Conservation (phyloP, 2,888 invertebrate genomes). For the Lacanobia wlatinum region DNA sequence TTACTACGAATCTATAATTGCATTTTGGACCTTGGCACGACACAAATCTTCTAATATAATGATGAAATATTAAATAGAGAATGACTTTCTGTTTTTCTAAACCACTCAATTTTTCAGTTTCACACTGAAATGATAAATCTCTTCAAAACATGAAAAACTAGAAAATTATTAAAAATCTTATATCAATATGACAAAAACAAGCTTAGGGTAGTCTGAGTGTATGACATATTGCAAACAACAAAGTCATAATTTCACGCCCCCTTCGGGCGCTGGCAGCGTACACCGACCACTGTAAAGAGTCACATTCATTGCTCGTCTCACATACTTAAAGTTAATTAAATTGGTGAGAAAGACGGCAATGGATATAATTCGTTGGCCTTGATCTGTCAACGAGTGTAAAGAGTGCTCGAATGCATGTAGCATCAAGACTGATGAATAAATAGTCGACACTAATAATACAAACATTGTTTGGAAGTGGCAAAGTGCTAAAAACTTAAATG, state of each 20-base stretch:
- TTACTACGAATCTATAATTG: slow-evolving; percentile 26
- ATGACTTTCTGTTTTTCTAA: neutral
- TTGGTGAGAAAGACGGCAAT: slow-evolving; percentile 21
- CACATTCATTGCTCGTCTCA: slow-evolving; percentile 37
- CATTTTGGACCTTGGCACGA: slow-evolving; percentile 9
- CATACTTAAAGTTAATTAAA: slow-evolving; percentile 7
- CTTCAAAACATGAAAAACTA: neutral
- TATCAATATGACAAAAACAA: slow-evolving; percentile 38
- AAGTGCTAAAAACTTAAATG: slow-evolving; percentile 39
- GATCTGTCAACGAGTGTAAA: slow-evolving; percentile 24
- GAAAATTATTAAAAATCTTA: slow-evolving; percentile 13
- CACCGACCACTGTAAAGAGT: neutral
- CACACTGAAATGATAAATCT: slow-evolving; percentile 20
- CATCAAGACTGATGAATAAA: slow-evolving; percentile 34
- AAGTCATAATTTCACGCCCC: slow-evolving; percentile 48
- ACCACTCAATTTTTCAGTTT: neutral
- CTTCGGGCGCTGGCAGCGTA: slow-evolving; percentile 30
- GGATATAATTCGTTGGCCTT: slow-evolving; percentile 20
- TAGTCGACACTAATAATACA: slow-evolving; percentile 23
- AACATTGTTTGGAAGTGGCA: slow-evolving; percentile 19
- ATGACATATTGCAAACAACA: slow-evolving; percentile 41
- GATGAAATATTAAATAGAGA: slow-evolving; percentile 7
- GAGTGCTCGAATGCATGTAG: slow-evolving; percentile 1
- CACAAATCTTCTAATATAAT: neutral
- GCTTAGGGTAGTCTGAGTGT: slow-evolving; percentile 24